Evolutionary conservation across 1,140 invertebrate genomes (phyloP).

Genomic region (Brachionus asplanchnoidis): DNA sequence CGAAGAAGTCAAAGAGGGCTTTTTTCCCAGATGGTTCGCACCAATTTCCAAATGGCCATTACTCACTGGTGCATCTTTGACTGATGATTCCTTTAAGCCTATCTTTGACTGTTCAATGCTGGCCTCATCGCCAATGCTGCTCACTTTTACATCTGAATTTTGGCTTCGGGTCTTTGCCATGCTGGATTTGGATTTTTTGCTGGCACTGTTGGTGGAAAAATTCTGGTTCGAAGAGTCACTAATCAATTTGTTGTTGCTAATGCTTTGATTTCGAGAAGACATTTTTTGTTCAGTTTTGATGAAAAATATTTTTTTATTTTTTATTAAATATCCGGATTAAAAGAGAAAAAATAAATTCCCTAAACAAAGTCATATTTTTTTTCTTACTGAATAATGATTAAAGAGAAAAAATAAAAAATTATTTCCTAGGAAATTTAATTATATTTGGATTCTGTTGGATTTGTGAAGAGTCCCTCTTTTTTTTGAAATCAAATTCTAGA

Average conservation of each 20-base stretch:
- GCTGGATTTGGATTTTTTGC: neutral
- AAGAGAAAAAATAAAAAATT: neutral
- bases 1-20: neutral
- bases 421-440: constrained; percentile 32
- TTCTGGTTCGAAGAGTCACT: neutral
- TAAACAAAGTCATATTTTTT: neutral
- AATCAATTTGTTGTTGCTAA: neutral
- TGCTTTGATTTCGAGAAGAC: neutral
- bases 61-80: neutral
- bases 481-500: neutral
- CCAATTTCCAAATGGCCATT: neutral
- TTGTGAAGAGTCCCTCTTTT: neutral
- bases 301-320: neutral
- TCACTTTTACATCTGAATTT: neutral
- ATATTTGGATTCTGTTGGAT: neutral
- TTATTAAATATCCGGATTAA: neutral
- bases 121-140: neutral
- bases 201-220: neutral
- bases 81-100: neutral
- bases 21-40: neutral
- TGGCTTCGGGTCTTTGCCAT: neutral
- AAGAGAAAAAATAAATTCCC: neutral
- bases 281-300: neutral
- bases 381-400: neutral
- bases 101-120: neutral